Conservation (phyloP, 2,888 invertebrate genomes). For the Notodonta ziczac region DNA sequence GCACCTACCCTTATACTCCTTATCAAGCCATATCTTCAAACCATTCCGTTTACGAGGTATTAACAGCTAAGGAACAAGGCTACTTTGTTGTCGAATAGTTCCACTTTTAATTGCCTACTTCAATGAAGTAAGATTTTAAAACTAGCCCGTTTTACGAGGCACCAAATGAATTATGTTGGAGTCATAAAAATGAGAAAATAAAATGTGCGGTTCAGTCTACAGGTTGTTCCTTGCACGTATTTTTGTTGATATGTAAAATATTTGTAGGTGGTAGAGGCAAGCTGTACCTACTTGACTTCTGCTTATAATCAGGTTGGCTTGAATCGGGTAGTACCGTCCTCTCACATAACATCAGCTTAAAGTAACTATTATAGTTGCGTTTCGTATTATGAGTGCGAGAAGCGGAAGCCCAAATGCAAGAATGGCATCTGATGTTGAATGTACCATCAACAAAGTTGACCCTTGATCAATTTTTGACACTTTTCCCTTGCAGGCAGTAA, state of each 20-base stretch:
- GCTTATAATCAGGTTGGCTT: no score
- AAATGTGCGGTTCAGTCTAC: neutral
- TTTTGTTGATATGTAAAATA: neutral
- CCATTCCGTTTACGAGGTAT: conserved; percentile 43
- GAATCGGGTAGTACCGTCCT: no score
- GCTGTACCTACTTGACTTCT: no score
- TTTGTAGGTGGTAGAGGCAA: no score
- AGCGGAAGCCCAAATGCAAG: no score
- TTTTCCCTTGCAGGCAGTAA: no score
- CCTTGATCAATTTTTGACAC: no score
- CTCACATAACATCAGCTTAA: no score
- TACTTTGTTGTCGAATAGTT: conserved; percentile 44
- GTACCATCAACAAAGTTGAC: no score
- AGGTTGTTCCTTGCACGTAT: neutral
- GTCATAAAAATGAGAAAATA: conserved; percentile 2
- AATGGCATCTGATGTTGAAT: no score
- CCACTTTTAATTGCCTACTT: conserved; percentile 44
- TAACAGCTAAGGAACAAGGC: conserved; percentile 40
- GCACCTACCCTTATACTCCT: conserved; percentile 16
- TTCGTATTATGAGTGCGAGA: no score
- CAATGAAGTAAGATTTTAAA: conserved; percentile 43
- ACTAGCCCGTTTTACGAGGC: conserved; percentile 37
- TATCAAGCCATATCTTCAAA: conserved; percentile 38
- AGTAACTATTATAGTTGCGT: no score
- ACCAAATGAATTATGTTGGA: conserved; percentile 36